Evolutionary conservation across 2,888 invertebrate species (phyloP), one percentile per base, ranked within the genome.

Genomic region (Venusia cambrica): DNA sequence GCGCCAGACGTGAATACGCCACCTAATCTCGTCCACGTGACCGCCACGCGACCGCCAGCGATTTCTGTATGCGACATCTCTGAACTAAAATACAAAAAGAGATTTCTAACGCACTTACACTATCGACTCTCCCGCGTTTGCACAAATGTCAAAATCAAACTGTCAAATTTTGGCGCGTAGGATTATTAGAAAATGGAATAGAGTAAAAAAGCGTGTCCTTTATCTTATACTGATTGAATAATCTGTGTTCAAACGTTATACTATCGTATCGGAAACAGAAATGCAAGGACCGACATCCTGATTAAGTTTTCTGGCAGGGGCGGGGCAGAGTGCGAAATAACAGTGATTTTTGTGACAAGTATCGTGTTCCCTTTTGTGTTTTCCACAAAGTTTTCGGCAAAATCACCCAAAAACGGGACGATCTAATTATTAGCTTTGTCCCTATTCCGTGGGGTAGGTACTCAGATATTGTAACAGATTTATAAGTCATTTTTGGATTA

Each of bases 151-250:
- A 67, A 63, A 65, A 34, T 72, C 17, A 4, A 62, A 56, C 38
- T 48, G 51, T 51, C 43, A 61, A 45, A 50, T 48, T 64, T 65
- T 67, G 74, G 65, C 71, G 66, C 49, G 56, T 70, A 67, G 38
- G 17, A 15, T 61, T 1, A 48, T 58, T 45, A 38, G 30, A 48
- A 57, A 59, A 62, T 64, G 54, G 48, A 39, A 38, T 3, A 5
- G 21, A 45, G 40, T 59, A 72, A 85, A 84, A 83, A 85, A 84
- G 79, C 81, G 81, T 83, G 79, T 78, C 78, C 74, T 81, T 84
- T 87, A 85, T 85, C 85, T 84, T 85, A 83, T n/a, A 83, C 87
- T 85, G 87, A 87, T 87, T 87, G 85, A 85, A 83, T 87, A 87
- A 87, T 87, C 85, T 85, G 78, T 83, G 71, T 72, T 85, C 84